Percentiles rank a stretch among this genome's conserved stretches.
phyloP scores from a whole-genome alignment of 1,140 invertebrate species.

The Conus betulinus region DNA sequence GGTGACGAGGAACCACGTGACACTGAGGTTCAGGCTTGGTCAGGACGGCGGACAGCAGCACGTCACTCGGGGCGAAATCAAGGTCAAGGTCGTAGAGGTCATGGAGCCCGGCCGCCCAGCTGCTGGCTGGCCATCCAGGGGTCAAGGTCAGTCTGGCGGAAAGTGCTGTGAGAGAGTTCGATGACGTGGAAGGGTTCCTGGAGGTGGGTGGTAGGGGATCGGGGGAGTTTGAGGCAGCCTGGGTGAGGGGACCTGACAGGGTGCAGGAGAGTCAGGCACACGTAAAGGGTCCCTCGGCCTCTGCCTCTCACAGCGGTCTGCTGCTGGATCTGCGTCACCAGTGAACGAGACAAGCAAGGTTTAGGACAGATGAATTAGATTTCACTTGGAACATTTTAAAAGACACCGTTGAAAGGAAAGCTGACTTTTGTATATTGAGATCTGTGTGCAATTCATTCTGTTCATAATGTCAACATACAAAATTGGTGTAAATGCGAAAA shows the following conservation, averaged over 20 bases:
- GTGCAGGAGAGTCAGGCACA: not conserved
- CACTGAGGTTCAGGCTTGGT: not conserved
- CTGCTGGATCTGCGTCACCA: not conserved
- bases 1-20: constrained; percentile 48
- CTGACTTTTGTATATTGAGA: no score
- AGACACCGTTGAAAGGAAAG: no score
- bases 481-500: no score
- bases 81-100: constrained; percentile 37
- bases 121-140: constrained; percentile 6
- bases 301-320: not conserved
- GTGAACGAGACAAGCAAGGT: no score
- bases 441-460: no score
- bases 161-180: constrained; percentile 3
- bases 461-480: no score
- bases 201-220: not conserved
- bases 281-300: not conserved
- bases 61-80: constrained; percentile 30
- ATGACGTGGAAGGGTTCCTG: constrained; percentile 16
- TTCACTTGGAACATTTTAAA: no score
- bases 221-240: not conserved
- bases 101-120: constrained; percentile 33
- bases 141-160: not conserved
- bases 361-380: no score
- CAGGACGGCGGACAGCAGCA: constrained; percentile 34
- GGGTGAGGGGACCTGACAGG: not conserved